phyloP scores from a whole-genome alignment of 2,888 invertebrate species.

The Cyclophora punctaria region DNA sequence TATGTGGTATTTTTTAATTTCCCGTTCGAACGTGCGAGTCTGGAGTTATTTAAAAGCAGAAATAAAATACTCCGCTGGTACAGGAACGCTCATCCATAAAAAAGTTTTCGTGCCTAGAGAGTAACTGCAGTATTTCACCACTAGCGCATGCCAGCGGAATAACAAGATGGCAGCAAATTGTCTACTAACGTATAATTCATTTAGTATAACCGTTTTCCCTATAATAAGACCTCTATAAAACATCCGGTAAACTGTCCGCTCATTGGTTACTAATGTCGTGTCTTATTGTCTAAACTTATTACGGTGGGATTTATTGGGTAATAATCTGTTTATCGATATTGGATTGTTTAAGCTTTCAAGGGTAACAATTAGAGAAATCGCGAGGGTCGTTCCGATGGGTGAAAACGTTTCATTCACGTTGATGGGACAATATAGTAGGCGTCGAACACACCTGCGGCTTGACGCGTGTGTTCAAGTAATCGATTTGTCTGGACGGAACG shows the following conservation, averaged over 20 bases:
- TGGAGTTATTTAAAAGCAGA: no score
- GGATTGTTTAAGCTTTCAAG: slow-evolving; percentile 23
- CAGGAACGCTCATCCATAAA: not conserved
- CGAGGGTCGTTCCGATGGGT: slow-evolving; percentile 19
- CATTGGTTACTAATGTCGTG: slow-evolving; percentile 34
- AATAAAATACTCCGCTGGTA: not conserved
- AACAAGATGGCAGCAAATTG: slow-evolving; percentile 36
- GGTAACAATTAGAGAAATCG: slow-evolving; percentile 28
- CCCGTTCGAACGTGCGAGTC: no score
- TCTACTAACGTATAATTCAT: slow-evolving; percentile 35
- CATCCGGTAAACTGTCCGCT: slow-evolving; percentile 28
- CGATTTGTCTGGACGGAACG: slow-evolving; percentile 62
- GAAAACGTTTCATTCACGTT: slow-evolving; percentile 32
- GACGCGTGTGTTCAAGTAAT: slow-evolving; percentile 50
- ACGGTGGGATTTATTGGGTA: slow-evolving; percentile 21
- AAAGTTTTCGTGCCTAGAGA: slow-evolving; percentile 21
- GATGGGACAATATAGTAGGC: slow-evolving; percentile 38
- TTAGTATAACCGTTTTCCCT: slow-evolving; percentile 25
- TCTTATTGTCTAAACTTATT: slow-evolving; percentile 31
- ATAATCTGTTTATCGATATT: slow-evolving; percentile 24
- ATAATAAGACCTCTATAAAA: slow-evolving; percentile 21
- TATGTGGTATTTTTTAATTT: no score
- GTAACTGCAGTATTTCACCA: slow-evolving; percentile 26
- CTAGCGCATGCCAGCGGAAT: slow-evolving; percentile 32
- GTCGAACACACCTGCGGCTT: slow-evolving; percentile 49